phyloP scores from a whole-genome alignment of 2,113 vertebrate species.

The Hystrix brachyura region DNA sequence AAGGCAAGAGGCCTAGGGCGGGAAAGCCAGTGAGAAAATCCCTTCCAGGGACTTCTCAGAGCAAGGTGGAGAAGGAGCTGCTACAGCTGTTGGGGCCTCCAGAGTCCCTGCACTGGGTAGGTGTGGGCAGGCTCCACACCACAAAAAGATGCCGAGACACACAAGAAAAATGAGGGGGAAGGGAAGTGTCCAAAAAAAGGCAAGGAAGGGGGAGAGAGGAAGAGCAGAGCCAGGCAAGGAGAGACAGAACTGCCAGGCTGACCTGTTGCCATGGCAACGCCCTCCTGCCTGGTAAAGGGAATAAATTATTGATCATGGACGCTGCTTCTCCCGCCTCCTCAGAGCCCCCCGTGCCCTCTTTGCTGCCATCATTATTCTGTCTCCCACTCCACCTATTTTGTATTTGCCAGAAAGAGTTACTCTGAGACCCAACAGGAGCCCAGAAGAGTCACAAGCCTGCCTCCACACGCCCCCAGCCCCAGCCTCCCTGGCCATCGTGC shows the following conservation, averaged over 20 bases:
- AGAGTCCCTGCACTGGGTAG: not conserved
- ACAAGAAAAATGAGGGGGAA: not conserved
- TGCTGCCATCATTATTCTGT: not conserved
- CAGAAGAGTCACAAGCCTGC: not conserved
- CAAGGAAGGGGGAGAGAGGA: not conserved
- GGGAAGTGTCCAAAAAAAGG: conserved; percentile 12
- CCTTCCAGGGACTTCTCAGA: not conserved
- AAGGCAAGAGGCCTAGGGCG: not conserved
- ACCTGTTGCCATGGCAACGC: conserved; percentile 77
- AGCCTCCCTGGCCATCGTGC: rapidly evolving
- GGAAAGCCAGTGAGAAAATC: not conserved
- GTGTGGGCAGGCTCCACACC: not conserved
- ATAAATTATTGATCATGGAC: conserved; percentile 82
- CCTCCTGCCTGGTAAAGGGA: conserved; percentile 66
- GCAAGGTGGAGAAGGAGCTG: not conserved
- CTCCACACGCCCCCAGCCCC: too few relatives aligned
- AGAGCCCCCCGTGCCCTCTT: conserved; percentile 59
- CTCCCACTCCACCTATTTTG: not conserved
- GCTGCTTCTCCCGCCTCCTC: conserved; percentile 13
- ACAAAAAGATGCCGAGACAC: not conserved
- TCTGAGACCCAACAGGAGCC: not conserved
- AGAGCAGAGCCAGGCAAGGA: not conserved
- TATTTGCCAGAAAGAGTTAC: not conserved
- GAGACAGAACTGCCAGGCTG: conserved; percentile 23
- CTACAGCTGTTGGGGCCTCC: not conserved